Percentiles rank a stretch among this genome's conserved stretches.
Evolutionary conservation across 2,888 invertebrate species (phyloP).

Genomic region (Amblyteles armatorius): DNA sequence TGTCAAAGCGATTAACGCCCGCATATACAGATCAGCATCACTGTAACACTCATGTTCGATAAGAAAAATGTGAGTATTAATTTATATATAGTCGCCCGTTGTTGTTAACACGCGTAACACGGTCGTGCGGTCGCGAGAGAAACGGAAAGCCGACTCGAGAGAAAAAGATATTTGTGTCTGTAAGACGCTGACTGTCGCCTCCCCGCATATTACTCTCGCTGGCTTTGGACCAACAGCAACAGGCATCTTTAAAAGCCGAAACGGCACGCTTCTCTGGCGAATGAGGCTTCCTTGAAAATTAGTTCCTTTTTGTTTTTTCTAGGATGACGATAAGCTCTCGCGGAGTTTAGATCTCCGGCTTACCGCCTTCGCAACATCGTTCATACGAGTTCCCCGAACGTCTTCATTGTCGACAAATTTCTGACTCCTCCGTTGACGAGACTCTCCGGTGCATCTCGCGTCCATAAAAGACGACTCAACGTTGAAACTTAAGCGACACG

Average conservation of each 20-base stretch:
- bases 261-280: slow-evolving; percentile 17
- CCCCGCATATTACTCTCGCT: slow-evolving; percentile 71
- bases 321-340: slow-evolving; percentile 51
- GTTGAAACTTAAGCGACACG: neutral
- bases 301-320: slow-evolving; percentile 58
- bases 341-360: slow-evolving; percentile 6
- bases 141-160: neutral
- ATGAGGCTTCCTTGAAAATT: slow-evolving; percentile 67
- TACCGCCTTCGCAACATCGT: slow-evolving; percentile 26
- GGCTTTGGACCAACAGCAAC: slow-evolving; percentile 77
- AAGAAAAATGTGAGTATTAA: neutral
- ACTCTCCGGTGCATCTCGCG: neutral
- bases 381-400: slow-evolving; percentile 40
- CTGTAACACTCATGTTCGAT: neutral
- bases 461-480: neutral
- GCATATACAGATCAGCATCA: neutral
- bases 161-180: slow-evolving; percentile 74
- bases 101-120: slow-evolving; percentile 18
- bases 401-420: slow-evolving; percentile 17
- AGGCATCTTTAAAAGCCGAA: slow-evolving; percentile 73
- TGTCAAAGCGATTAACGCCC: neutral
- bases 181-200: slow-evolving; percentile 25
- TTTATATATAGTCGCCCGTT: slow-evolving; percentile 8
- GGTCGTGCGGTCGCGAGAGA: neutral
- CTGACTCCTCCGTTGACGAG: neutral